phyloP scores from a whole-genome alignment of 2,113 vertebrate species.

The Hirundichthys speculiger region DNA sequence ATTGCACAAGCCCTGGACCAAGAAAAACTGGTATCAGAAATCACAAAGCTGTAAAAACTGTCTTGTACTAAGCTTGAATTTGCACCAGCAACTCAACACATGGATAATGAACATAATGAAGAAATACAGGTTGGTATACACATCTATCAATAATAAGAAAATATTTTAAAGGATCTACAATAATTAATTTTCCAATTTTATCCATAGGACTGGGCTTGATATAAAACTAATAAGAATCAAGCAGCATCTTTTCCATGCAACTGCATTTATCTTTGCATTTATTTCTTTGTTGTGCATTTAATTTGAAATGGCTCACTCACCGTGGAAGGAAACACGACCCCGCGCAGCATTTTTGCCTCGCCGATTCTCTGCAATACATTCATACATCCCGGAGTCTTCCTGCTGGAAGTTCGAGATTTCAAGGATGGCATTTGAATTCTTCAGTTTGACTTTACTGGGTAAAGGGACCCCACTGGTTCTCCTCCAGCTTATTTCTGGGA shows the following conservation, averaged over 20 bases:
- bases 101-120: conserved; percentile 25
- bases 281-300: conserved; percentile 11
- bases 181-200: background rate
- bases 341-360: conserved; percentile 90
- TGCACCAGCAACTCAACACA: conserved; percentile 16
- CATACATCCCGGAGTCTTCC: conserved; percentile 91
- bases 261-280: background rate
- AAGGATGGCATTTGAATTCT: conserved; percentile 89
- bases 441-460: conserved; percentile 88
- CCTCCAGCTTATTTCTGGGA: conserved; percentile 94
- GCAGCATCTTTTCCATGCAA: conserved; percentile 14
- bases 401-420: conserved; percentile 94
- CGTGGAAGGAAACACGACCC: conserved; percentile 93
- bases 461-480: conserved; percentile 90
- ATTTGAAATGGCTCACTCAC: conserved; percentile 75
- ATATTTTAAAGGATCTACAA: background rate
- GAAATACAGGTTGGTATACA: no score
- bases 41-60: conserved; percentile 25
- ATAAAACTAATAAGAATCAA: conserved; percentile 25
- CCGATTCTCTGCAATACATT: conserved; percentile 93
- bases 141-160: background rate
- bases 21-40: conserved; percentile 14
- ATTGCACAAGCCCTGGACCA: conserved; percentile 33
- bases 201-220: background rate
- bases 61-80: conserved; percentile 20